These are phyloP conservation scores for Lithophane semibrunnea DNA, from an alignment of 2,888 invertebrate species.

Conservation along the genomic window DNA sequence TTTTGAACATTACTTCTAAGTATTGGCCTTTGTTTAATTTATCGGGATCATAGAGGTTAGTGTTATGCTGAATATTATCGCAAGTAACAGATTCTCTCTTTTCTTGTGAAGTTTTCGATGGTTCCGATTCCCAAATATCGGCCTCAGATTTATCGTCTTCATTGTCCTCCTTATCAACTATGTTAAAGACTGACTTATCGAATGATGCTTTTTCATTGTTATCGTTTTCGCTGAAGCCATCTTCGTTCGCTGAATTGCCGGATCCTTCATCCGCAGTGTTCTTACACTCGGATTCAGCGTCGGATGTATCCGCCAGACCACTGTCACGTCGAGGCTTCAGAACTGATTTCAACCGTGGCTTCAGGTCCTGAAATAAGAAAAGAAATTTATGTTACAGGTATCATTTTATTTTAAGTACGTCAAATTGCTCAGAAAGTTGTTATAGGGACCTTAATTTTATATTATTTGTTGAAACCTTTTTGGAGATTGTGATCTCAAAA, in stretches of 20 bases:
- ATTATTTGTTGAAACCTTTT: not conserved
- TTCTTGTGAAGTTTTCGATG: constrained; percentile 48
- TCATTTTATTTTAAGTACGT: not conserved
- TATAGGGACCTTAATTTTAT: not conserved
- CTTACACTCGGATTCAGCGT: constrained; percentile 84
- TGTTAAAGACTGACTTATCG: constrained; percentile 74
- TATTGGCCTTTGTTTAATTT: constrained; percentile 88
- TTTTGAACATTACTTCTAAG: constrained; percentile 91
- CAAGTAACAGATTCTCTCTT: constrained; percentile 70
- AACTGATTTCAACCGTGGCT: constrained; percentile 79
- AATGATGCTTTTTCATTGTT: constrained; percentile 51
- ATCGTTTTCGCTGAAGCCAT: constrained; percentile 65
- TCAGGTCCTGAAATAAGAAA: constrained; percentile 74
- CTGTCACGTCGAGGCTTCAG: constrained; percentile 86
- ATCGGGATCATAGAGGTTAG: constrained; percentile 85
- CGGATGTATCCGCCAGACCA: constrained; percentile 87
- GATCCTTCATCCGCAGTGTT: constrained; percentile 70
- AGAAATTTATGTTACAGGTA: not conserved
- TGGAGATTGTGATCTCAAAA: not conserved
- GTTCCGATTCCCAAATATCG: constrained; percentile 77
- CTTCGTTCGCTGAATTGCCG: constrained; percentile 62
- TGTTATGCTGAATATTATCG: constrained; percentile 83
- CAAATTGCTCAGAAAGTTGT: not conserved
- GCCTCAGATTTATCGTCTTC: constrained; percentile 64
- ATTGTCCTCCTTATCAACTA: constrained; percentile 71